These are phyloP conservation scores for Macroteleia sp. DNA, from an alignment of 2,888 invertebrate genomes.

Conservation along the genomic window DNA sequence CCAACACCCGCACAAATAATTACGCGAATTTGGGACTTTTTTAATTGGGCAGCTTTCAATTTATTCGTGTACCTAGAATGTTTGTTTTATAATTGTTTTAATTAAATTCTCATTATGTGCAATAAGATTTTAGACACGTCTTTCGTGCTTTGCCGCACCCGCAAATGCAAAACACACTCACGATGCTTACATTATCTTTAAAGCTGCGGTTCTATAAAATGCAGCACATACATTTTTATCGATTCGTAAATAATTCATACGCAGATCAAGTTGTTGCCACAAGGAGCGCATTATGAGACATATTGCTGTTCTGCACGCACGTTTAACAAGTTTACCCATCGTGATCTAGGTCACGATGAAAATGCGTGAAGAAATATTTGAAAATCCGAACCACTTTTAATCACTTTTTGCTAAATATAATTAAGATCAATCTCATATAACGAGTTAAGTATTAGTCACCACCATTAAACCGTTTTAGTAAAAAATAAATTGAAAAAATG, in stretches of 20 bases:
- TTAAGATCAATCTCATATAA: too few species aligned
- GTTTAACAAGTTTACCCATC: too few species aligned
- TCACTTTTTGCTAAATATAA: too few species aligned
- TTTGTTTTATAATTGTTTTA: too few species aligned
- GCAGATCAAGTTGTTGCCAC: conserved; percentile 32
- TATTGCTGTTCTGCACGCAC: conserved; percentile 17
- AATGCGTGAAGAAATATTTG: too few species aligned
- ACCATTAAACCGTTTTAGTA: too few species aligned
- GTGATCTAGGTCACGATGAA: too few species aligned
- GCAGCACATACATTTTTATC: conserved; percentile 42
- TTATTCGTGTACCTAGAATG: too few species aligned
- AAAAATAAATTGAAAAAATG: too few species aligned
- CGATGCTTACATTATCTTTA: conserved; percentile 36
- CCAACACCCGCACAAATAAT: conserved; percentile 12
- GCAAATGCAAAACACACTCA: conserved; percentile 38
- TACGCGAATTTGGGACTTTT: background rate
- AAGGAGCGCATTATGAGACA: conserved; percentile 9
- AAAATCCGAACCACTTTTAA: too few species aligned
- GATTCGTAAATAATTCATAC: conserved; percentile 53
- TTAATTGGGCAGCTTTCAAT: too few species aligned
- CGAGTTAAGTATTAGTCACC: too few species aligned
- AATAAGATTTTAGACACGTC: conserved; percentile 20
- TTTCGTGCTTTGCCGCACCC: conserved; percentile 34
- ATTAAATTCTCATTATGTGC: background rate
- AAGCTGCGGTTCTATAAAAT: conserved; percentile 43